Percentiles rank a stretch among this genome's conserved stretches.
phyloP scores from a whole-genome alignment of 1,140 invertebrate genomes.

The Notospermus geniculatus region DNA sequence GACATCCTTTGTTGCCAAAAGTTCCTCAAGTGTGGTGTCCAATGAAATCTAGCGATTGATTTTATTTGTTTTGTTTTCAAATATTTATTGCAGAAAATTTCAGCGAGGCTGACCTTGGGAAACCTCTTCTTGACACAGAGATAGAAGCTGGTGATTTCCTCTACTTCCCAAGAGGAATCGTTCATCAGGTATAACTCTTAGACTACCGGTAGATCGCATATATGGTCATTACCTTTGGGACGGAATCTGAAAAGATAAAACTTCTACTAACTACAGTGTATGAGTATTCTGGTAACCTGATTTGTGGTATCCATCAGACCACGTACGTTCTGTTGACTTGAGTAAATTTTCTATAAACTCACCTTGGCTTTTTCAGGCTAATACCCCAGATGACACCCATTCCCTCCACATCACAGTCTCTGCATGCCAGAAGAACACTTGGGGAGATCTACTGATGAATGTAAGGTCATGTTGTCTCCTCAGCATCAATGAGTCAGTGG shows the following conservation, averaged over 20 bases:
- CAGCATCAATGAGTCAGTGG: too few species aligned
- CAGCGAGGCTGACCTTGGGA: slow-evolving; percentile 68
- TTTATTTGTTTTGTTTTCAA: slow-evolving; percentile 6
- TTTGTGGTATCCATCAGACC: too few species aligned
- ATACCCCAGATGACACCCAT: slow-evolving; percentile 71
- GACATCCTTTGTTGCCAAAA: too few species aligned
- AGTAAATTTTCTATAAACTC: too few species aligned
- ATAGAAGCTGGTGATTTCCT: slow-evolving; percentile 85
- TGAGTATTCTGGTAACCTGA: too few species aligned
- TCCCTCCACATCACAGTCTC: slow-evolving; percentile 92
- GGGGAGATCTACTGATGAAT: slow-evolving; percentile 82
- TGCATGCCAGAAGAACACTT: slow-evolving; percentile 85
- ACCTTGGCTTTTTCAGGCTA: slow-evolving; percentile 61
- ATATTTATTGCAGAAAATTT: slow-evolving; percentile 58
- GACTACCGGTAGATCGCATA: too few species aligned
- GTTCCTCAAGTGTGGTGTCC: too few species aligned
- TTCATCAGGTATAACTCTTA: slow-evolving; percentile 68
- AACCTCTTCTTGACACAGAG: slow-evolving; percentile 78
- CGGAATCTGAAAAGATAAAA: too few species aligned
- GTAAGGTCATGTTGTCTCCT: slow-evolving; percentile 39
- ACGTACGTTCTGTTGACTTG: too few species aligned
- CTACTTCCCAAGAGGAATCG: slow-evolving; percentile 86
- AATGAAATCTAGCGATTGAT: too few species aligned
- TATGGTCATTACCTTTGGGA: too few species aligned
- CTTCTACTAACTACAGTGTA: too few species aligned